Base-by-base conservation (phyloP, 2,113 vertebrate genomes). In the Arothron firmamentum region DNA sequence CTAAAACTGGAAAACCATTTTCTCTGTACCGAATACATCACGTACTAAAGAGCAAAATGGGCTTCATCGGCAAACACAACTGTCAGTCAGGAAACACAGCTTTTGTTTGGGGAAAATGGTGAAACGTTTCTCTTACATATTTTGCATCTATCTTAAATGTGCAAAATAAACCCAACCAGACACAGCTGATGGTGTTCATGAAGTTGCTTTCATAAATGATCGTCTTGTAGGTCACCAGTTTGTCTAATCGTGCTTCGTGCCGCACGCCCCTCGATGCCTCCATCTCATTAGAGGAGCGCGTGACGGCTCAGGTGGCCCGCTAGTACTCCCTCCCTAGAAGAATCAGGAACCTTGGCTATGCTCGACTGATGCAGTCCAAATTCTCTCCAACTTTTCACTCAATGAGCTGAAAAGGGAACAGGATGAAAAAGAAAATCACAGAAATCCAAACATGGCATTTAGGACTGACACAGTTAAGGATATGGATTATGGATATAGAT, bases 1-100 rank as follows among this genome's bases (percentile, higher is more conserved):
- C 88, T 88, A 91, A 87, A 91, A 89, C 70, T 85, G 87, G 85
- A 84, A 82, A 84, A 88, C 82, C 81, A 81, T 82, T 88, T 87
- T 86, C 86, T 84, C 79, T 83, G 74, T 66, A 75, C 78, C 72
- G 79, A 86, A 87, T 85, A 78, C 79, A 78, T 86, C 78, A 82
- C 74, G 65, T 83, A 78, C 83, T 85, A 70, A 72, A 52, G 68
- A 75, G 58, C 70, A 74, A 79, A 86, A 80, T 71, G 21, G 6
- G 15, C 61, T 56, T 72, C 18, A 41, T 61, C 53, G 62, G 70
- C 21, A 12, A 46, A 52, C 54, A 42, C 56, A 61, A 61, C n/a
- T 17, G 47, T n/a, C 47, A 49, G n/a, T 11, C 47, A 11, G 18
- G 47, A 19, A 49, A 49, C n/a, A 18, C 8, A 11, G 6, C n/a